Conservation (phyloP, 2,888 invertebrate species). For the Melieria omissa region DNA sequence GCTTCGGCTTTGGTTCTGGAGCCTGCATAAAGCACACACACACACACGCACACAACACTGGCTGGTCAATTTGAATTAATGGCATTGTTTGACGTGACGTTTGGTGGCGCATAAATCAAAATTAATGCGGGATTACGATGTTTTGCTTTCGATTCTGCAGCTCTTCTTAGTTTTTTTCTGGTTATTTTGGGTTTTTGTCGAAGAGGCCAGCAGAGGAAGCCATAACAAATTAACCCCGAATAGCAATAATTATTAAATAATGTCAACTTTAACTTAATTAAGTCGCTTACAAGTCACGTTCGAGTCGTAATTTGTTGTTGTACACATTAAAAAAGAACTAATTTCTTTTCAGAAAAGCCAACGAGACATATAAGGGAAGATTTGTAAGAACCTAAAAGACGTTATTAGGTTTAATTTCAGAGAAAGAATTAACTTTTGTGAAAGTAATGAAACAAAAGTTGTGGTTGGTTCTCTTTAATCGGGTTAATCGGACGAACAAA, state of each 20-base stretch:
- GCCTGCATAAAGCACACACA: too few relatives aligned
- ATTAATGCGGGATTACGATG: slow-evolving; percentile 57
- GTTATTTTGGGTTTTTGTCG: not conserved
- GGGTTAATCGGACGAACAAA: too few relatives aligned
- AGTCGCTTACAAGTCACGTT: slow-evolving; percentile 47
- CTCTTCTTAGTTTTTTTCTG: not conserved
- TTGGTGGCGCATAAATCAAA: slow-evolving; percentile 53
- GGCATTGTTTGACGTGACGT: slow-evolving; percentile 37
- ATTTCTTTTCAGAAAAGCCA: too few relatives aligned
- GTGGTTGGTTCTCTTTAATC: too few relatives aligned
- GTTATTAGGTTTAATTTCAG: too few relatives aligned
- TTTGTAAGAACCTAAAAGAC: too few relatives aligned
- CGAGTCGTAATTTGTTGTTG: not conserved
- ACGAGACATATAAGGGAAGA: too few relatives aligned
- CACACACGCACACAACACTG: too few relatives aligned
- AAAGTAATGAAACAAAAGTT: too few relatives aligned
- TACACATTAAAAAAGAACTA: not conserved
- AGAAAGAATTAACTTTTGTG: too few relatives aligned
- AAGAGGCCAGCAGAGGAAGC: slow-evolving; percentile 3
- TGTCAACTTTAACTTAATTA: slow-evolving; percentile 62
- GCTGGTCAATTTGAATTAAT: slow-evolving; percentile 48
- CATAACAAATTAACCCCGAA: slow-evolving; percentile 54
- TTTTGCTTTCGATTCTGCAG: not conserved
- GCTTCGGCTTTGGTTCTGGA: too few relatives aligned
- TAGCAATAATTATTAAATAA: slow-evolving; percentile 55